Evolutionary conservation across 2,113 vertebrate species (phyloP), one percentile per base, ranked within the genome.

Genomic region (Synchiropus splendidus): DNA sequence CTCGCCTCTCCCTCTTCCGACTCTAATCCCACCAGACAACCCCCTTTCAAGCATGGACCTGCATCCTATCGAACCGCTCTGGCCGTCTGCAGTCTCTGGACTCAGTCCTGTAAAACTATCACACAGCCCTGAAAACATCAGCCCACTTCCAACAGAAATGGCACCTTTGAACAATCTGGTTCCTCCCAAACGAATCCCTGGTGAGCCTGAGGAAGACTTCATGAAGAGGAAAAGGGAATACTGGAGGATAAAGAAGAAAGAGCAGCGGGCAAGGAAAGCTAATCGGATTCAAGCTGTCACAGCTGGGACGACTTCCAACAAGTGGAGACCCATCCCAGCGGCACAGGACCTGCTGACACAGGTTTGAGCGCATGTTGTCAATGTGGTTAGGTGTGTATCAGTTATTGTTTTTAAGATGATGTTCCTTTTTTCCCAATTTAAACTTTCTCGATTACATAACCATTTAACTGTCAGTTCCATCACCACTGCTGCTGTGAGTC

Each of bases 181-280:
- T 32, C 76, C 78, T 4, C 80, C 80, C 0, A 81, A 81, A 42
- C 68, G 49, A 31, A 50, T 78, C 31, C 61, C 51, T 0, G 74
- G 72, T 12, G 70, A 82, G 54, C 54, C 72, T 1, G 63, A 84
- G 10, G 83, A 85, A 18, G 83, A 83, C 31, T 70, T 80, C 17
- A 48, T 83, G 54, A 72, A 47, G 64, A 79, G 75, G 54, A 86
- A 81, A 54, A 55, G 86, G 32, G 84, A 86, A 61, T 84, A 82
- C 33, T 88, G 86, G 86, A 82, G 85, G 59, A 60, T 87, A 15
- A 88, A 85, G 31, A 88, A 88, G 72, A 85, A 86, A 58, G 83
- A 88, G 42, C 86, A 88, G 51, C 77, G 86, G 58, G 84, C 83
- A 21, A 75, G 74, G 56, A 87, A 86, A 48, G 83, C 85, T 10